Evolutionary conservation across 2,888 invertebrate species (phyloP), one percentile per base, ranked within the genome.

Genomic region (Drosophila borealis): DNA sequence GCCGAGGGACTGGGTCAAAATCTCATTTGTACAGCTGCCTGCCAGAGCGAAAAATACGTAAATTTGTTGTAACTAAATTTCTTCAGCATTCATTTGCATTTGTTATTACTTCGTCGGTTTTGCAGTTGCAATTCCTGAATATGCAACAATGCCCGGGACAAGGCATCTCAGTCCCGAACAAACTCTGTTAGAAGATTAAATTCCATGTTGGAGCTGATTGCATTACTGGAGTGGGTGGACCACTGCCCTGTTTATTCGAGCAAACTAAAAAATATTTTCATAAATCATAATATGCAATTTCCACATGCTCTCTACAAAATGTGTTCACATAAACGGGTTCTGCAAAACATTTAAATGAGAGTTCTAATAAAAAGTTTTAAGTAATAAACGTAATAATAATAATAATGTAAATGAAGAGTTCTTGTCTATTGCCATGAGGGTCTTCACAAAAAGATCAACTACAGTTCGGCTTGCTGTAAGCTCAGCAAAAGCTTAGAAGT

Each of bases 31-130:
- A 69, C 59, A 69, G 68, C 69, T 80, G 68, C 64, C 67, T 67
- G 80, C 49, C 62, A 65, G 63, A 61, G 62, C 62, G 49, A 55
- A 66, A 66, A 67, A 80, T 89, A 67, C 54, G 62, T 68, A 64
- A 65, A 84, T 84, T 74, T 74, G 48, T 71, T 51, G 71, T 70
- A 70, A 87, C 74, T 71, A 69, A 84, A 89, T 78, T 89, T 79
- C 80, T 85, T 79, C 73, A 81, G 87, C 76, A 71, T 88, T 79
- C 85, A 84, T 84, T 89, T 89, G 88, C 83, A 84, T 84, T 83
- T 85, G 86, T 88, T 89, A 84, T 88, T 89, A 85, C 86, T 89
- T 70, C 48, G 82, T 78, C 64, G 76, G 89, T 88, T 76, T 73
- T 67, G 50, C 61, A 72, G 84, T 54, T 81, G 82, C 81, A 89